Conservation (phyloP, 2,888 invertebrate species). For the Melanophora roralis region DNA sequence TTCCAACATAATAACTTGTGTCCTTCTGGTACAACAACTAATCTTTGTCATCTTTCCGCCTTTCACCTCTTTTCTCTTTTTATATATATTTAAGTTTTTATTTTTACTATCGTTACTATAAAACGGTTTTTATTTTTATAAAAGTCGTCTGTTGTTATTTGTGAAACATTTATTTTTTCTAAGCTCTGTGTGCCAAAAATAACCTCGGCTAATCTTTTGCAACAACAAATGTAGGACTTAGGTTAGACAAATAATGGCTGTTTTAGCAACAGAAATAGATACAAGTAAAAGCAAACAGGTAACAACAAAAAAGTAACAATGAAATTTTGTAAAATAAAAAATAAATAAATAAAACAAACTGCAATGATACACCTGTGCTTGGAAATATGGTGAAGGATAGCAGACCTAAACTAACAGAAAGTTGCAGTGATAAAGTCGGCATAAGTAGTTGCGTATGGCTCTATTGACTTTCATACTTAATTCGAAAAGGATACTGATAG, state of each 20-base stretch:
- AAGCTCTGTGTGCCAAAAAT: slow-evolving; percentile 56
- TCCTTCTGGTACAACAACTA: slow-evolving; percentile 48
- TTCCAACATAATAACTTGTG: not conserved
- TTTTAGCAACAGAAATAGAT: slow-evolving; percentile 17
- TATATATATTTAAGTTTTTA: slow-evolving; percentile 39
- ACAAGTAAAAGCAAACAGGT: slow-evolving; percentile 1
- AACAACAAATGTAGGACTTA: slow-evolving; percentile 39
- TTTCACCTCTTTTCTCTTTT: slow-evolving; percentile 14
- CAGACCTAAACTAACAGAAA: not conserved
- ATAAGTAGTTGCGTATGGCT: not conserved
- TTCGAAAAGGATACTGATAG: too few species aligned
- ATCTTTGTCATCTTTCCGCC: slow-evolving; percentile 36
- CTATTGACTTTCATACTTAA: too few species aligned
- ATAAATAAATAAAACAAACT: not conserved
- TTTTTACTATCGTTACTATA: not conserved
- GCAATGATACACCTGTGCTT: slow-evolving; percentile 35
- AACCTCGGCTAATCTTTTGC: slow-evolving; percentile 53
- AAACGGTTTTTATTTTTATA: not conserved
- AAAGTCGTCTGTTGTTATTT: slow-evolving; percentile 38
- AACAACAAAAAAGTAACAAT: not conserved
- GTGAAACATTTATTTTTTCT: slow-evolving; percentile 58
- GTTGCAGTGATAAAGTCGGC: too few species aligned
- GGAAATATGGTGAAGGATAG: not conserved
- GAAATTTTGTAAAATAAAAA: slow-evolving; percentile 19
- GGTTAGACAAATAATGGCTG: slow-evolving; percentile 16